These are phyloP conservation scores for Boloria euphrosyne DNA, from an alignment of 2,888 invertebrate species.

Conservation along the genomic window DNA sequence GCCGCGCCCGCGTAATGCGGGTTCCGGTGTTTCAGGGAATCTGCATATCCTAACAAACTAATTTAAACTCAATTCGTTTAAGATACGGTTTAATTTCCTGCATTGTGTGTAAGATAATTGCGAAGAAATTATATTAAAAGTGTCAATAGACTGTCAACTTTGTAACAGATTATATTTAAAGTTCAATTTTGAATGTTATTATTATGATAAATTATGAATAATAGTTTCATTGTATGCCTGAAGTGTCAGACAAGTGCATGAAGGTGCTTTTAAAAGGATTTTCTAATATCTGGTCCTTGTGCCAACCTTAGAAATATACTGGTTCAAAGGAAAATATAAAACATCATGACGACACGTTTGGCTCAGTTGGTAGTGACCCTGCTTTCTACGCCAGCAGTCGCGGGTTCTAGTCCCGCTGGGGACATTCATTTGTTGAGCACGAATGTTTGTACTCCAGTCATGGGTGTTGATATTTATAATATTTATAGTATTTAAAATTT, in stretches of 20 bases:
- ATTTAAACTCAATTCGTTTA: constrained; percentile 9
- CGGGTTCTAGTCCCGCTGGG: too few species aligned
- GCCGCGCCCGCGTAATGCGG: constrained; percentile 62
- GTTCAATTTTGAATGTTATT: constrained; percentile 12
- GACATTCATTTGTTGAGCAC: too few species aligned
- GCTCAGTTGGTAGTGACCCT: too few species aligned
- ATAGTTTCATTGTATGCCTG: constrained; percentile 25
- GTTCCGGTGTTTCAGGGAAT: constrained; percentile 62
- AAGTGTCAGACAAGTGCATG: constrained; percentile 23
- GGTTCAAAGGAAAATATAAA: too few species aligned
- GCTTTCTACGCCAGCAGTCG: too few species aligned
- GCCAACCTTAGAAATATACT: not conserved
- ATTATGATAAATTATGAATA: constrained; percentile 25
- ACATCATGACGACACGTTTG: too few species aligned
- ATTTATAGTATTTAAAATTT: too few species aligned
- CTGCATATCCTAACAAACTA: constrained; percentile 27
- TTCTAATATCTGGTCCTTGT: constrained; percentile 15
- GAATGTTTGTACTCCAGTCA: too few species aligned
- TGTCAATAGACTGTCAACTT: not conserved
- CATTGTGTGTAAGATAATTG: constrained; percentile 4
- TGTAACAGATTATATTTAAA: not conserved
- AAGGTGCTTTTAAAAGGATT: constrained; percentile 16
- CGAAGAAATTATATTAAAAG: not conserved
- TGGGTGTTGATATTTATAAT: too few species aligned
- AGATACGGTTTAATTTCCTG: not conserved